Evolutionary conservation across 2,888 invertebrate genomes (phyloP), one percentile per base, ranked within the genome.

Genomic region (Parelbella ahira): DNA sequence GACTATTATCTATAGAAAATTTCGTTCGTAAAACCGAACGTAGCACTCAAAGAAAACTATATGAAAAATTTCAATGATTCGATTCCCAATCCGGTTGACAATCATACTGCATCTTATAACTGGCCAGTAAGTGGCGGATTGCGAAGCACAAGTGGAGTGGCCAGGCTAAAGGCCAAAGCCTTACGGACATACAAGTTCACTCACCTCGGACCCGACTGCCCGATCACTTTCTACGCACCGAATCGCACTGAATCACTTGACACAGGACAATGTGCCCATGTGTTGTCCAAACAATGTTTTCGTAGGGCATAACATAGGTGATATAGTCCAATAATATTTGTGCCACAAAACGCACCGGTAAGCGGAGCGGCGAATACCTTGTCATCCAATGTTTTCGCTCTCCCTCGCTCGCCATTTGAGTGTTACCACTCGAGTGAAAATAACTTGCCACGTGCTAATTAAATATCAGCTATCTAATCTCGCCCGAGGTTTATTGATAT

Each of bases 241-340:
- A 46, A 44, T 60, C 63, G 59, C 50, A 45, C 44, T 47, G 36
- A 27, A 41, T 28, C 42, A 38, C 48, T 42, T 30, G 23, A 48
- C 48, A 48, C 46, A 39, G 29, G 49, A 45, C 46, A 39, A 48
- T 45, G 56, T 52, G 47, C 39, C 47, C 48, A 43, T 46, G 43
- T 64, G 56, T 68, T 69, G 57, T 67, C 60, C 38, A 59, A 67
- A 68, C 65, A 62, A 53, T 54, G 51, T 56, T 62, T 68, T 65
- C 57, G 53, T 55, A 59, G 5, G 5, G 50, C 57, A 65, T 67
- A 73, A 74, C 70, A 69, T 51, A 47, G 54, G 51, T 59, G 66
- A 71, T 66, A 70, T 76, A 76, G 63, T 72, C 68, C 67, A 74
- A 76, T 76, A 73, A 61, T 70, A 66, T 70, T 68, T 60, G 51